A percentile compares a stretch with the other conserved stretches of the same genome.
Evolutionary conservation across 2,888 invertebrate genomes (phyloP).

Genomic region (Ephialtes manifestator): DNA sequence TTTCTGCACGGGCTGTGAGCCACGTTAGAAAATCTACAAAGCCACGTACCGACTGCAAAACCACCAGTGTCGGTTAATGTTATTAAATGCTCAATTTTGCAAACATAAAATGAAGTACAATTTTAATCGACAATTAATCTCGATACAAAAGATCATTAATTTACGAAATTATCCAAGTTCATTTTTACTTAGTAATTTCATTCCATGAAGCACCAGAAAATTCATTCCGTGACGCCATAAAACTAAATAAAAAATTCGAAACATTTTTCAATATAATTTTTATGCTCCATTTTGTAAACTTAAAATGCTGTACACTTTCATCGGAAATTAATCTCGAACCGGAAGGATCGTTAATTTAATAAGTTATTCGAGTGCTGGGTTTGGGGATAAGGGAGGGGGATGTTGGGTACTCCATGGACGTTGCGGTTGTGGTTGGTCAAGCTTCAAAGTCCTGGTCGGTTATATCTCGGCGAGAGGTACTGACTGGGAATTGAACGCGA

Average conservation of each 20-base stretch:
- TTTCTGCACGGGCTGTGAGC: no score
- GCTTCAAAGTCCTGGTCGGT: conserved; percentile 48
- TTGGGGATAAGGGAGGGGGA: not conserved
- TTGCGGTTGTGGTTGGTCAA: conserved; percentile 46
- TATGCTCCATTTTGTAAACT: not conserved
- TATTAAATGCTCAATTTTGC: not conserved
- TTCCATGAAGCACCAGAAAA: no score
- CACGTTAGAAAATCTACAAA: no score
- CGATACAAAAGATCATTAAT: conserved; percentile 32
- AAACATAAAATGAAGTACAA: not conserved
- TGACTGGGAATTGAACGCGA: conserved; percentile 47
- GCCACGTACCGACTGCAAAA: no score
- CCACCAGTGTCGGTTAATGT: no score
- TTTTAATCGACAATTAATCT: not conserved
- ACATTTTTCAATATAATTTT: no score
- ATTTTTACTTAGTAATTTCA: no score
- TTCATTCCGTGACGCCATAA: no score
- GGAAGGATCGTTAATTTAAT: conserved; percentile 39
- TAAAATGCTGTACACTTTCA: not conserved
- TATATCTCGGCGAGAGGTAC: not conserved
- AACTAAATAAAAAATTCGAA: no score
- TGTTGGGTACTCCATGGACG: not conserved
- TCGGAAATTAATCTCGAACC: conserved; percentile 8
- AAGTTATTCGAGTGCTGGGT: conserved; percentile 31
- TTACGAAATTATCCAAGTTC: conserved; percentile 34